Evolutionary conservation across 2,797 vertebrate genomes (phyloP).

Genomic region (Eleutherodactylus coqui): DNA sequence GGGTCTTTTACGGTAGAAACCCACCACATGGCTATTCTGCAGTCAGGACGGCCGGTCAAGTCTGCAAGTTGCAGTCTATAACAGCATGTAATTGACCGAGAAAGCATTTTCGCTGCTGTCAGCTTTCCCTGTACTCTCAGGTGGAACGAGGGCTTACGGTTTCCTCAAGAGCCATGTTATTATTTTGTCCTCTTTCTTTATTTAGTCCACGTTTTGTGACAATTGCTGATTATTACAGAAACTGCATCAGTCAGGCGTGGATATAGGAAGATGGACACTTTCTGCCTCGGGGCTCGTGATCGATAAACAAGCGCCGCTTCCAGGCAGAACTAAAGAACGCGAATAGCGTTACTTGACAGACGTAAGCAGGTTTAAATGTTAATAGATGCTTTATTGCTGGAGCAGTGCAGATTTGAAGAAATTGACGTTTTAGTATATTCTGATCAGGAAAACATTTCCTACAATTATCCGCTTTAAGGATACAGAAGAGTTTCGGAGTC

Average conservation of each 20-base stretch:
- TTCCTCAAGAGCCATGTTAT: neutral
- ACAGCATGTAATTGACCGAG: neutral
- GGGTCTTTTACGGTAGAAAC: neutral
- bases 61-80: neutral
- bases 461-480: too few species aligned
- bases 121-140: neutral
- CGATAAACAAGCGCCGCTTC: neutral
- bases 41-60: neutral
- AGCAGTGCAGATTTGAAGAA: neutral
- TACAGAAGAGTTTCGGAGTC: neutral
- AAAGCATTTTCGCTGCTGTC: neutral
- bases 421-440: neutral
- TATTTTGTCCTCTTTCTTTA: neutral
- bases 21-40: neutral
- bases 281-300: neutral
- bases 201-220: conserved; percentile 2
- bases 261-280: neutral
- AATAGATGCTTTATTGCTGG: neutral
- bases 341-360: neutral
- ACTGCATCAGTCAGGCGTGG: neutral
- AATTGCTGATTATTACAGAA: neutral
- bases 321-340: neutral
- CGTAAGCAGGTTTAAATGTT: conserved; percentile 9
- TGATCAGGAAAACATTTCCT: neutral
- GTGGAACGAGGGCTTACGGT: neutral